phyloP scores from a whole-genome alignment of 2,888 invertebrate genomes.

The Ametastegia equiseti region DNA sequence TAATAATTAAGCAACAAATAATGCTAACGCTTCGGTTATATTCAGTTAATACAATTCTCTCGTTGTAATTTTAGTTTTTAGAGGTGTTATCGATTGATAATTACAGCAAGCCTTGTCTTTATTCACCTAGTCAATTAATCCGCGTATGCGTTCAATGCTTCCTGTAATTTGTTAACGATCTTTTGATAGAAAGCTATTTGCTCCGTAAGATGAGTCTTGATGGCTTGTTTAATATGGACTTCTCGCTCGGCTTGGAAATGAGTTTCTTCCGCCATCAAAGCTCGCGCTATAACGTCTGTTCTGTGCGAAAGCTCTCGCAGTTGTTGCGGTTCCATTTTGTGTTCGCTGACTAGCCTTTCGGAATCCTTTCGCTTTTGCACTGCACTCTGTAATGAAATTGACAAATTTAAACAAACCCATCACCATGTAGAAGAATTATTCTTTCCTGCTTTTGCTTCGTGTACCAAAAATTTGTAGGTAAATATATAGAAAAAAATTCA shows the following conservation, averaged over 20 bases:
- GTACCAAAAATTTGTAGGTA: too few relatives aligned
- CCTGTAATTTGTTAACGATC: constrained; percentile 86
- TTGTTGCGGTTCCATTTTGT: constrained; percentile 90
- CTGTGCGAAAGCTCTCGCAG: constrained; percentile 88
- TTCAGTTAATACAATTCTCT: not conserved
- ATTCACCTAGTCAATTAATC: constrained; percentile 57
- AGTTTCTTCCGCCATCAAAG: constrained; percentile 94
- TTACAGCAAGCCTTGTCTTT: not conserved
- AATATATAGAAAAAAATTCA: too few relatives aligned
- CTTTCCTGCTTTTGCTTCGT: too few relatives aligned
- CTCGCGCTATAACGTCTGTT: constrained; percentile 95
- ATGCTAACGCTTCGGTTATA: too few relatives aligned
- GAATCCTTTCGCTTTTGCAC: constrained; percentile 94
- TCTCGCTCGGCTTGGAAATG: constrained; percentile 94
- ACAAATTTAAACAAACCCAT: too few relatives aligned
- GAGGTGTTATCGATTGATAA: not conserved
- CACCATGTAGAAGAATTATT: too few relatives aligned
- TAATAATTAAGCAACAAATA: too few relatives aligned
- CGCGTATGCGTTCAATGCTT: constrained; percentile 77
- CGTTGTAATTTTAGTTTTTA: not conserved
- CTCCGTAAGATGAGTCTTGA: constrained; percentile 90
- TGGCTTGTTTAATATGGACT: constrained; percentile 89
- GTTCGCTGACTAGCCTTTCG: constrained; percentile 87
- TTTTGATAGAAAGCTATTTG: constrained; percentile 96
- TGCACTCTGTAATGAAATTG: constrained; percentile 78